These are phyloP conservation scores for Itoplectis maculator DNA, from an alignment of 2,888 invertebrate species.

Conservation along the genomic window DNA sequence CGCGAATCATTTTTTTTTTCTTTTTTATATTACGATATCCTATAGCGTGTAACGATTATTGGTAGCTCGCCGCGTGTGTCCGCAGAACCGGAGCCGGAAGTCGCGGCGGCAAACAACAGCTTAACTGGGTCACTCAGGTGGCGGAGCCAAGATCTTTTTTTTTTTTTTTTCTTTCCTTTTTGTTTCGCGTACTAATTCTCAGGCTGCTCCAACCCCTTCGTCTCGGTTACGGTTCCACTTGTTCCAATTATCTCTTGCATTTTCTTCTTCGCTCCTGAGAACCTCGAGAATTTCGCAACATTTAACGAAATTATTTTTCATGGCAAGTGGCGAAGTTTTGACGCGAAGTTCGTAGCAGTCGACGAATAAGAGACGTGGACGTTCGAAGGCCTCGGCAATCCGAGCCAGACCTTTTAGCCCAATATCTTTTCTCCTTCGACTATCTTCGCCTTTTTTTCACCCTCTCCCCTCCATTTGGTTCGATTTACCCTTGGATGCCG, in stretches of 20 bases:
- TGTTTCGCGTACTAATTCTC: not conserved
- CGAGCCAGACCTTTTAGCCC: slow-evolving; percentile 27
- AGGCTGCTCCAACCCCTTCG: not conserved
- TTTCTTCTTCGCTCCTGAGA: not conserved
- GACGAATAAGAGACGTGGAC: too few relatives aligned
- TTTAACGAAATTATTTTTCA: slow-evolving; percentile 32
- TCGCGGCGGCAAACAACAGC: slow-evolving; percentile 14
- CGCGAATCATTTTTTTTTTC: not conserved
- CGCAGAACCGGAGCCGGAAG: slow-evolving; percentile 16
- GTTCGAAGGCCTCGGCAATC: slow-evolving; percentile 11
- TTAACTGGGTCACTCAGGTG: slow-evolving; percentile 42
- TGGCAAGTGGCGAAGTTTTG: not conserved
- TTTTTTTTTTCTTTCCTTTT: slow-evolving; percentile 5
- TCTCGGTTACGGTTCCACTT: not conserved
- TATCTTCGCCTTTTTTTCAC: not conserved
- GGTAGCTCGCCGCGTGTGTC: slow-evolving; percentile 5
- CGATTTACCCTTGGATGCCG: not conserved
- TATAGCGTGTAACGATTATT: slow-evolving; percentile 31
- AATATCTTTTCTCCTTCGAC: not conserved
- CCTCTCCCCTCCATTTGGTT: not conserved
- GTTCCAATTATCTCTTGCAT: slow-evolving; percentile 31
- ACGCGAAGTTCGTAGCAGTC: not conserved
- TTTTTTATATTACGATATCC: not conserved
- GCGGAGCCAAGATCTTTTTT: slow-evolving; percentile 7
- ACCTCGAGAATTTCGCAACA: slow-evolving; percentile 4